These are phyloP conservation scores for Parnassius orleans DNA, from an alignment of 2,888 invertebrate species.

Conservation along the genomic window DNA sequence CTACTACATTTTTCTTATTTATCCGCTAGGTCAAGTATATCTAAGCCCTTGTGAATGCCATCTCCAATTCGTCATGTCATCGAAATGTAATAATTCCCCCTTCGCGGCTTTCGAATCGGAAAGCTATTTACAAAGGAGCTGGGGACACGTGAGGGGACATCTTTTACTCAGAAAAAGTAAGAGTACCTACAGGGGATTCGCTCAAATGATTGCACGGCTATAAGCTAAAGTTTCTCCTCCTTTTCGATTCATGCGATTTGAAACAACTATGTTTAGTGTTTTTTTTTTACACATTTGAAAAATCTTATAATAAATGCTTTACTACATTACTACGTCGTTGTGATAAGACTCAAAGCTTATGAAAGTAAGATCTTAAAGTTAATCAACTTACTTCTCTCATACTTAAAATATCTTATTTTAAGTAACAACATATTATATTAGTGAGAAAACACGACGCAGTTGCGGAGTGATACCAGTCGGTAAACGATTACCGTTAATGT, in stretches of 20 bases:
- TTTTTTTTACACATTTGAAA: background rate
- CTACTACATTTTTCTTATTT: conserved; percentile 12
- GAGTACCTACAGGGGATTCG: conserved; percentile 52
- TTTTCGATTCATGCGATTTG: conserved; percentile 26
- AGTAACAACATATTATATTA: too few species aligned
- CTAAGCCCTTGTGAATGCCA: conserved; percentile 49
- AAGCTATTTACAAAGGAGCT: conserved; percentile 69
- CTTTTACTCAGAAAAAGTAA: conserved; percentile 47
- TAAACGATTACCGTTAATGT: too few species aligned
- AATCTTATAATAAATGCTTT: background rate
- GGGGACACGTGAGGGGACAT: conserved; percentile 49
- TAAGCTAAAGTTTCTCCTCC: conserved; percentile 37
- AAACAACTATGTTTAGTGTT: background rate
- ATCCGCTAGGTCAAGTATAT: conserved; percentile 51
- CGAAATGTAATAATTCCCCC: conserved; percentile 76
- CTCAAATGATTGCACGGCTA: conserved; percentile 47
- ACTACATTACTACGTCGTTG: too few species aligned
- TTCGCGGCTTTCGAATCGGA: conserved; percentile 49
- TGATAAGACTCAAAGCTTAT: too few species aligned
- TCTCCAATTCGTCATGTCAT: conserved; percentile 75
- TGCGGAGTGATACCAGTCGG: too few species aligned
- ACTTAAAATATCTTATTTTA: too few species aligned
- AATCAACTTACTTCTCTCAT: too few species aligned
- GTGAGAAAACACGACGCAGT: too few species aligned
- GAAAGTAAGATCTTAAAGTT: too few species aligned